A percentile compares a stretch with the other conserved stretches of the same genome.
These are phyloP conservation scores for Stylophora pistillata DNA, from an alignment of 64 coral and sea anemone genomes.

Conservation along the genomic window DNA sequence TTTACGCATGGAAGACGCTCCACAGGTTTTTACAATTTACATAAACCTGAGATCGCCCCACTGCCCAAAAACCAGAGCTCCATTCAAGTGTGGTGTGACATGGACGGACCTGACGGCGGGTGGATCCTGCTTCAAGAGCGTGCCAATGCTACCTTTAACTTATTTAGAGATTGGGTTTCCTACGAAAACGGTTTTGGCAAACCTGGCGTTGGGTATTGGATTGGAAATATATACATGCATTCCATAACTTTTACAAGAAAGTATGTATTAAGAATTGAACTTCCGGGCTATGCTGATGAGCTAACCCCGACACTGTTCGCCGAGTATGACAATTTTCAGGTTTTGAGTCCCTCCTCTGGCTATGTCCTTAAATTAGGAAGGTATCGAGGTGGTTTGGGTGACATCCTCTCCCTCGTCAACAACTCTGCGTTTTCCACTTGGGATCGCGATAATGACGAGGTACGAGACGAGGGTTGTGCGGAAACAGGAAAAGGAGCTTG, in stretches of 20 bases:
- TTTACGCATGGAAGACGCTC: not conserved
- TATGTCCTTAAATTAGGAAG: not conserved
- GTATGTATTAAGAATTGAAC: not conserved
- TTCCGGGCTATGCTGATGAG: not conserved
- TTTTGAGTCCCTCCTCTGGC: not conserved
- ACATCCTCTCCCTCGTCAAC: not conserved
- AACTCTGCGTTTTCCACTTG: slow-evolving; percentile 23
- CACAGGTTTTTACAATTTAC: not conserved
- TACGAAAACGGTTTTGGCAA: not conserved
- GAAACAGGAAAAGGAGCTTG: not conserved
- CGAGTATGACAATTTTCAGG: slow-evolving; percentile 5
- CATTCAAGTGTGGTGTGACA: not conserved
- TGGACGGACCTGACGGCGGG: slow-evolving; percentile 1
- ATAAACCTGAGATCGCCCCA: not conserved
- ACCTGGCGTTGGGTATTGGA: not conserved
- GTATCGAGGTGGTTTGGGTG: not conserved
- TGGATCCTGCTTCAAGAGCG: slow-evolving; percentile 22
- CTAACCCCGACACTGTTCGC: not conserved
- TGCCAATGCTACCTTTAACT: not conserved
- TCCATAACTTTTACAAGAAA: not conserved
- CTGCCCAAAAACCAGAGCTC: not conserved
- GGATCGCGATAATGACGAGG: slow-evolving; percentile 19
- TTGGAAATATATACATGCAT: not conserved
- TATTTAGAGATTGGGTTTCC: slow-evolving; percentile 6
- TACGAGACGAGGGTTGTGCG: not conserved